Evolutionary conservation across 2,113 vertebrate genomes (phyloP), one percentile per base, ranked within the genome.

Genomic region (Poecile atricapillus): DNA sequence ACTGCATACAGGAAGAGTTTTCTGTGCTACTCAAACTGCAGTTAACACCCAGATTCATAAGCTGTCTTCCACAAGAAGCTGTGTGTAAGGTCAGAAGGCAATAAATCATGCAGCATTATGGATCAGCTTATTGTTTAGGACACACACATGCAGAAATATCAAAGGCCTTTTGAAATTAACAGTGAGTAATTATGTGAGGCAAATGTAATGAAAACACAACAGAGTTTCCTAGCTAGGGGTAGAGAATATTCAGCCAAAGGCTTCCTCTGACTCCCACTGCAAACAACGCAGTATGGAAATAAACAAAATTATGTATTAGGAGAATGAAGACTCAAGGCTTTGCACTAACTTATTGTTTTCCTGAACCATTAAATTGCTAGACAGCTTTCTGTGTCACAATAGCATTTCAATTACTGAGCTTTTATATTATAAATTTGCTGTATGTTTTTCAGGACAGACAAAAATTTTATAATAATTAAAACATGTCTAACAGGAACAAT

Each of bases 41-140:
- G 31, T 82, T 80, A 94, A 95, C 55, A 73, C 35, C n/a, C 81
- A 62, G 37, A 65, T 56, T 59, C 80, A 70, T 50, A 83, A 31
- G 44, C 10, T 90, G 37, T 65, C 94, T 87, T 46, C 49, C 31
- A 89, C 68, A 62, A 35, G 62, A 90, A 75, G 56, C 17, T 59
- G 37, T 56, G 39, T 63, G 14, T 85, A 62, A 82, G 35, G 60
- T 94, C 86, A 77, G 41, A 74, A 75, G 70, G 56, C 53, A 94
- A 86, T 88, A 93, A 92, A 92, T 60, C 74, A 63, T 1, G 0
- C 56, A 80, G 52, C 39, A 20, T 68, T 93, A 90, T 68, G 44
- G 62, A 93, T 71, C 81, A 81, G 20, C 47, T 93, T 70, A 83
- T 83, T 93, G 90, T 89, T 94, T 75, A 84, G 83, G 63, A 76